Evolutionary conservation across 2,888 invertebrate genomes (phyloP), one percentile per base, ranked within the genome.

Genomic region (Rhimphoctona megacephalus): DNA sequence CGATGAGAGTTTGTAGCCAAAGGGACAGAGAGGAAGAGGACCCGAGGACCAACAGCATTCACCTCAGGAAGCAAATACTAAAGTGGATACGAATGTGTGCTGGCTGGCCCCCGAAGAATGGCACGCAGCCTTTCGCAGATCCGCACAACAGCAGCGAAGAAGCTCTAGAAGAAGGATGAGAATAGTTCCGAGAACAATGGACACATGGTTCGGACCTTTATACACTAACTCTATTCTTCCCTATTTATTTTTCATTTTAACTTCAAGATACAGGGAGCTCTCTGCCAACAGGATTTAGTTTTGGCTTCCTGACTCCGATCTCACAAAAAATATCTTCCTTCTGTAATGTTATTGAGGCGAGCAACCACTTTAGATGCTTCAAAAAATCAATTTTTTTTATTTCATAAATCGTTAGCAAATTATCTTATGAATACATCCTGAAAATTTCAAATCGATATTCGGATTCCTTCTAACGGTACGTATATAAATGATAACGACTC

Each of bases 101-200:
- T 73, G 46, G 19, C 33, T 57, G 81, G 73, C 80, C 72, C 57
- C 74, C 83, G 54, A 83, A 83, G 85, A 85, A 85, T 85, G 85
- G 83, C 82, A 80, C 83, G 83, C 85, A 80, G 78, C 79, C 80
- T 80, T 72, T 80, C 76, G 72, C 69, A 80, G 76, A 83, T 82
- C 79, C 74, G 72, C 57, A 19, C 72, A 81, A 19, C 72, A 81
- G 80, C 74, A 80, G 66, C 78, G 49, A 70, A 76, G 52, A 64
- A 79, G 52, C 72, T 80, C 54, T 76, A 25, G 72, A 78, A 74
- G 64, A 49, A 81, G 49, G 72, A 79, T 39, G 70, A 70, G 57
- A 46, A 70, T 52, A 72, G 72, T 83, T 80, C 85, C 80, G 85
- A 85, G 83, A 85, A 85, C 85, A 85, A 85, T 85, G 85, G 85